phyloP scores from a whole-genome alignment of 1,140 invertebrate genomes.

The Lineus longissimus region DNA sequence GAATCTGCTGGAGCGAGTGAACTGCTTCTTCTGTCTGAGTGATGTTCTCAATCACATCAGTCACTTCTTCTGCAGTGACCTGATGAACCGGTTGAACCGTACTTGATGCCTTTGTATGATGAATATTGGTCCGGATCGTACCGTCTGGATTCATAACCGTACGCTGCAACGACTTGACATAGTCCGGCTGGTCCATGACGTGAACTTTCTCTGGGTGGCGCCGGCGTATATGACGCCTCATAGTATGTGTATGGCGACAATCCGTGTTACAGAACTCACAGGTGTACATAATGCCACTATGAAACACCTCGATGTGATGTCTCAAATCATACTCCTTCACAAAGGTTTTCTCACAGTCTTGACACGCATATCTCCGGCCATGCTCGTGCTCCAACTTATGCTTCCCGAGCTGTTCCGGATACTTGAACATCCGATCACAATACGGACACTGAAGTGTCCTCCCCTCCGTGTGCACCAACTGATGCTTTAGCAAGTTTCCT shows the following conservation, averaged over 20 bases:
- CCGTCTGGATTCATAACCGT: neutral
- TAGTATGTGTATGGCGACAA: slow-evolving; percentile 49
- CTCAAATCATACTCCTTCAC: slow-evolving; percentile 52
- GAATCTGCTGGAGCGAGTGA: neutral
- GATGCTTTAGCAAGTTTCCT: slow-evolving; percentile 53
- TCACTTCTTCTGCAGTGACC: neutral
- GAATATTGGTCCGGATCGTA: neutral
- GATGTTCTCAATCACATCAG: neutral
- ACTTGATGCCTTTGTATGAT: too few species aligned
- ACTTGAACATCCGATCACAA: slow-evolving; percentile 50
- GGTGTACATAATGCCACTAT: slow-evolving; percentile 53
- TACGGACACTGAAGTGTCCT: slow-evolving; percentile 43
- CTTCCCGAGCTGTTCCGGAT: slow-evolving; percentile 52
- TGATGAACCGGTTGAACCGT: neutral
- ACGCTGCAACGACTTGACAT: slow-evolving; percentile 28
- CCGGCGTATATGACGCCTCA: slow-evolving; percentile 54
- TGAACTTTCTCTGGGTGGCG: slow-evolving; percentile 44
- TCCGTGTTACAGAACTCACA: slow-evolving; percentile 53
- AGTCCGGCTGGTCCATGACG: slow-evolving; percentile 27
- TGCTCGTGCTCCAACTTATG: slow-evolving; percentile 51
- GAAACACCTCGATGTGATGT: slow-evolving; percentile 50
- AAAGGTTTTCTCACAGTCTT: slow-evolving; percentile 54
- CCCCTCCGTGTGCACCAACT: slow-evolving; percentile 46
- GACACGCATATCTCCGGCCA: slow-evolving; percentile 34
- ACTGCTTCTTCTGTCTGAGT: neutral